phyloP scores from a whole-genome alignment of 2,888 invertebrate species.

The Cerceris rybyensis region DNA sequence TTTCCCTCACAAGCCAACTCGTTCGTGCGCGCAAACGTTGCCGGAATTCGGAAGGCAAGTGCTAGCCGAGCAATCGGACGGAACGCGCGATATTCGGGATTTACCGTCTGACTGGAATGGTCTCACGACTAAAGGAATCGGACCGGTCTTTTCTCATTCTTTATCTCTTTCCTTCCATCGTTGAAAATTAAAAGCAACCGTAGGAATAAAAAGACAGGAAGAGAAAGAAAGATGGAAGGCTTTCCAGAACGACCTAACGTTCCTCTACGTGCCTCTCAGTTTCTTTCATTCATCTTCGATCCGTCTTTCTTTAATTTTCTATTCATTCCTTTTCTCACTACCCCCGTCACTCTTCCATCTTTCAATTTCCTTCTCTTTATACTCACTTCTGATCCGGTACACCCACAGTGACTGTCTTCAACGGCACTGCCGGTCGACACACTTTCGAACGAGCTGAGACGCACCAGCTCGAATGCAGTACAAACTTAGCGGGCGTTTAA shows the following conservation, averaged over 20 bases:
- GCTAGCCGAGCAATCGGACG: slow-evolving; percentile 36
- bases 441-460: background rate
- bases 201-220: no score
- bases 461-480: slow-evolving; percentile 56
- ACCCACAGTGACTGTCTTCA: background rate
- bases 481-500: slow-evolving; percentile 76
- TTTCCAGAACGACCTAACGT: no score
- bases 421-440: background rate
- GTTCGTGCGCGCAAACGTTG: slow-evolving; percentile 9
- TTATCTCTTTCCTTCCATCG: slow-evolving; percentile 2
- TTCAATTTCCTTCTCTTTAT: slow-evolving; percentile 26
- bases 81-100: slow-evolving; percentile 44
- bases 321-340: slow-evolving; percentile 1
- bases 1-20: slow-evolving; percentile 9
- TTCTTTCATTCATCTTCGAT: background rate
- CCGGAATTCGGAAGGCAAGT: background rate
- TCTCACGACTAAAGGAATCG: slow-evolving; percentile 17
- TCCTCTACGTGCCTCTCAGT: background rate
- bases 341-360: slow-evolving; percentile 16
- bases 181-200: no score
- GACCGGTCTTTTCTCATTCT: background rate
- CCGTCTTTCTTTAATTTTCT: background rate
- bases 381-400: slow-evolving; percentile 1
- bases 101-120: slow-evolving; percentile 52
- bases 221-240: no score